These are phyloP conservation scores for Sternotherus odoratus DNA, from an alignment of 2,797 vertebrate species.

Conservation along the genomic window DNA sequence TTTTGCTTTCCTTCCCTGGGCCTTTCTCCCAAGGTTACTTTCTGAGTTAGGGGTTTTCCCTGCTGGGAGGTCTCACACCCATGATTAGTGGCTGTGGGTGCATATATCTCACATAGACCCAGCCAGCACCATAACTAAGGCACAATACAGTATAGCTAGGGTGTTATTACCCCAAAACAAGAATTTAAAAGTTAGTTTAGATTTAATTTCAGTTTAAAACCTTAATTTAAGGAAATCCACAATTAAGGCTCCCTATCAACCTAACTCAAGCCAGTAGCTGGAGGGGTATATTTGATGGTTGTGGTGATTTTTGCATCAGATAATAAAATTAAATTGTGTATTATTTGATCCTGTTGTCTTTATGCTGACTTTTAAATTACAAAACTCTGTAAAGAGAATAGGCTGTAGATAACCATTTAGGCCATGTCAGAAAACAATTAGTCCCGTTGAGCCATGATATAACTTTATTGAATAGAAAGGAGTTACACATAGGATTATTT, in stretches of 20 bases:
- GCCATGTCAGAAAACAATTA: not conserved
- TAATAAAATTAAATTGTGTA: not conserved
- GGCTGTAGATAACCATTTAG: not conserved
- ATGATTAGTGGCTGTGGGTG: too few species aligned
- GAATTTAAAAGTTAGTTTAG: too few species aligned
- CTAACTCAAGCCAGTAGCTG: not conserved
- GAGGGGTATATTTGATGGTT: not conserved
- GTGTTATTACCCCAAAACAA: not conserved
- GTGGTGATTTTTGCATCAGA: not conserved
- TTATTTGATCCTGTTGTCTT: not conserved
- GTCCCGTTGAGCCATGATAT: not conserved
- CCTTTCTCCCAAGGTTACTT: not conserved
- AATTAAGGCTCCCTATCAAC: not conserved
- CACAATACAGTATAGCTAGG: not conserved
- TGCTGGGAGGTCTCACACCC: not conserved
- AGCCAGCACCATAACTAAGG: not conserved
- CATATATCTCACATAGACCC: not conserved
- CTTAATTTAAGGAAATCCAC: not conserved
- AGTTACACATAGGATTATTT: not conserved
- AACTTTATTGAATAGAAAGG: not conserved
- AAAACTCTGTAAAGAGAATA: not conserved
- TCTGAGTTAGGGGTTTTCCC: not conserved
- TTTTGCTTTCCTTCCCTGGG: not conserved
- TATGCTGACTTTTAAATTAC: not conserved
- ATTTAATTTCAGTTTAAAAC: not conserved